Conservation (phyloP, 2,113 vertebrate species). For the Pteruthius melanotis region DNA sequence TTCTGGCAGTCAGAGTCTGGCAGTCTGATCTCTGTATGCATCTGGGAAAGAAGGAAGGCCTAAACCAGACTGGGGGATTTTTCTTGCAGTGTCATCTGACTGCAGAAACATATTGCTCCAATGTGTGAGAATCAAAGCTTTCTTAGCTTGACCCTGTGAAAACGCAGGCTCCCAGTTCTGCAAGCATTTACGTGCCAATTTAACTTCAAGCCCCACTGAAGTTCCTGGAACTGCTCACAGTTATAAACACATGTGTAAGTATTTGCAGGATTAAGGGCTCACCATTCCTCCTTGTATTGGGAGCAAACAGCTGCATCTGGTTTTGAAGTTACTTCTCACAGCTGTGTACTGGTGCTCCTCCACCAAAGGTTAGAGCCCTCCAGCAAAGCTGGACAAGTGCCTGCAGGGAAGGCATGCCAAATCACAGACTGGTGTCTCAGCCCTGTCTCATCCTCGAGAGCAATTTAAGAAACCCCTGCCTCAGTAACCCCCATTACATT, state of each 20-base stretch:
- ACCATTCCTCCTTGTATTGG: neutral
- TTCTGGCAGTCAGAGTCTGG: neutral
- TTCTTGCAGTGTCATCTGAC: neutral
- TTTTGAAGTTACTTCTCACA: conserved; percentile 28
- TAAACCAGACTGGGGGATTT: neutral
- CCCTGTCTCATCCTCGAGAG: neutral
- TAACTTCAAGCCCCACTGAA: neutral
- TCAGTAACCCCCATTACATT: fast-evolving
- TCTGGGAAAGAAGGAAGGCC: neutral
- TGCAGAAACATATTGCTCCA: neutral
- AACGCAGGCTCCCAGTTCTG: neutral
- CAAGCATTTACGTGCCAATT: neutral
- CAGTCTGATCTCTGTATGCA: neutral
- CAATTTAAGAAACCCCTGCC: neutral
- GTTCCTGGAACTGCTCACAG: conserved; percentile 19
- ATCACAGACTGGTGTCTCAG: neutral
- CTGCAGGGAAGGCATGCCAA: neutral
- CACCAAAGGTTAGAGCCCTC: neutral
- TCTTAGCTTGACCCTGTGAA: neutral
- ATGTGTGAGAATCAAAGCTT: neutral
- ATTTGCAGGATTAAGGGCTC: conserved; percentile 12
- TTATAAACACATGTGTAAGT: neutral
- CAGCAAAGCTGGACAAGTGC: neutral
- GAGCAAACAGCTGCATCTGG: conserved; percentile 26
- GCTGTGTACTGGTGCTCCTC: conserved; percentile 8